Evolutionary conservation across 2,113 vertebrate species (phyloP), one percentile per base, ranked within the genome.

Genomic region (Dunckerocampus dactyliophorus): DNA sequence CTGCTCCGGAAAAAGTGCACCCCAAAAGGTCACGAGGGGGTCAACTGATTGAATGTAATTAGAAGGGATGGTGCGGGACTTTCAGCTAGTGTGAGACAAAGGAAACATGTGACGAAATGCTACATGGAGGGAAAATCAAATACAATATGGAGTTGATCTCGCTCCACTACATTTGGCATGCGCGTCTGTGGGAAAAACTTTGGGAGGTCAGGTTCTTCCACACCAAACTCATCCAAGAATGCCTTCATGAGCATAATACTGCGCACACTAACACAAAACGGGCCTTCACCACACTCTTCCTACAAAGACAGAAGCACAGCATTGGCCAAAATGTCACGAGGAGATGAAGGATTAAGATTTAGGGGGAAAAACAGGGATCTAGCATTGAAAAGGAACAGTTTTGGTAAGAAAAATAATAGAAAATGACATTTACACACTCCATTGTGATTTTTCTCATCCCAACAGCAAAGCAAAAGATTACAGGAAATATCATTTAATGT

Each of bases 31-130:
- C 86, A 85, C 43, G 47, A 57, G 12, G 55, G 82, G 82, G 85
- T 85, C 82, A 87, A 17, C 39, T 73, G 72, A 71, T 84, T 83
- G 81, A 83, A 87, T 81, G 83, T 62, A 85, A 82, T 86, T 84
- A 85, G 66, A 82, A 34, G 74, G 69, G 69, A 78, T 73, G 65
- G 75, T 74, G 68, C 76, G 59, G 69, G 75, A 75, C 70, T 77
- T 79, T 80, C 63, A 69, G 63, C 45, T 65, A 63, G 53, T 28
- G 14, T 19, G 47, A 82, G 71, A 85, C 81, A 83, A 84, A 84
- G 79, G 78, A 77, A 76, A 76, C 34, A 69, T 63, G 52, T 68
- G 78, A 75, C 39, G 14, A 3, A 43, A 39, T 8, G 9, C 37
- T 39, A 39, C 37, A 12, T 3, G 8, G 11, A 39, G 10, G 8